Evolutionary conservation across 2,888 invertebrate genomes (phyloP).

Genomic region (Aleiodes leptofemur): DNA sequence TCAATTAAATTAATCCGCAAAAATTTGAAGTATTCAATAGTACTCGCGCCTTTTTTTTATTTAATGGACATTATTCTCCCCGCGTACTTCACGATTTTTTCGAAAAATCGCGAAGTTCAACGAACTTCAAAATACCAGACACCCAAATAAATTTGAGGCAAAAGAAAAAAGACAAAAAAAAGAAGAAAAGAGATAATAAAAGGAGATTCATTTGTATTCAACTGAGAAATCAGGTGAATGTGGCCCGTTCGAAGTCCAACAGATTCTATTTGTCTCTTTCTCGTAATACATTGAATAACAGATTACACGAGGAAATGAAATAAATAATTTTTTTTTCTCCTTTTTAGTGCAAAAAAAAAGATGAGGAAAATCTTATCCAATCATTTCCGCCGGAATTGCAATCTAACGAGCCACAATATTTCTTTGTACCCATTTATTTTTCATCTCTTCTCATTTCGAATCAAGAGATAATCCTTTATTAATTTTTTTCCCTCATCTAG

Average conservation of each 20-base stretch:
- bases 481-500: background rate
- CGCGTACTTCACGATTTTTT: background rate
- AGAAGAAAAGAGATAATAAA: no score
- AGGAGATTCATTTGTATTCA: constrained; percentile 55
- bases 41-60: no score
- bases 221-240: constrained; percentile 40
- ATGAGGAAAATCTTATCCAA: constrained; percentile 6
- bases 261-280: constrained; percentile 1
- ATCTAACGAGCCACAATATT: constrained; percentile 32
- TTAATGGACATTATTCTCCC: no score
- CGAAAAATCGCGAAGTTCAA: constrained; percentile 8
- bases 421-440: background rate
- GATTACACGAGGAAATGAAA: constrained; percentile 4
- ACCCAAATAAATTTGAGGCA: constrained; percentile 46
- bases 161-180: background rate
- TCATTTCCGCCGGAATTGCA: constrained; percentile 43
- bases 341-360: background rate
- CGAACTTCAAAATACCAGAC: constrained; percentile 34
- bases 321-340: constrained; percentile 4
- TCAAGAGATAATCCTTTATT: background rate
- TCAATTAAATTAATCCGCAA: background rate
- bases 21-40: no score
- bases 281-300: constrained; percentile 12
- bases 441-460: constrained; percentile 11
- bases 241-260: constrained; percentile 53